phyloP scores from a whole-genome alignment of 2,113 vertebrate species.

The Taurulus bubalis region DNA sequence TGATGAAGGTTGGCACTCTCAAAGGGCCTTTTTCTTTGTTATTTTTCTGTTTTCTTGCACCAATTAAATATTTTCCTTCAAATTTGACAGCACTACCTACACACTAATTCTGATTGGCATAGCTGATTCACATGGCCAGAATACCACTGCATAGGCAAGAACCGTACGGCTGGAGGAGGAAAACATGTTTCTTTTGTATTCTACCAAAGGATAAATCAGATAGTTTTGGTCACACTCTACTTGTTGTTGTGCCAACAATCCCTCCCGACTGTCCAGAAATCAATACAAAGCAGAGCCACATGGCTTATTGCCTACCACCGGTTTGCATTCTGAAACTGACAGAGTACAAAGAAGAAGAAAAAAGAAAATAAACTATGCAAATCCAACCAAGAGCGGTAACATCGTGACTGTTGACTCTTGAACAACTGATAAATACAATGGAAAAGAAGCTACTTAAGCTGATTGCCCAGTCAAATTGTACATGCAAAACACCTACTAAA shows the following conservation, averaged over 20 bases:
- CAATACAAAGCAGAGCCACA: constrained; percentile 9
- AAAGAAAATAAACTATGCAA: not conserved
- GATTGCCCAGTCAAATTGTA: constrained; percentile 10
- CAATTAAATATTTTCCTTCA: not conserved
- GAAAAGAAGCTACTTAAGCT: not conserved
- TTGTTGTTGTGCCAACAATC: constrained; percentile 26
- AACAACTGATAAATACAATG: not conserved
- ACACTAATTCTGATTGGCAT: not conserved
- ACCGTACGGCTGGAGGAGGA: not conserved
- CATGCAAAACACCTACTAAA: not conserved
- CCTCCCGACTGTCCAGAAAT: constrained; percentile 1
- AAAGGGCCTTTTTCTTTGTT: not conserved
- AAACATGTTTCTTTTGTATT: constrained; percentile 9
- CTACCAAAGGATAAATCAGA: not conserved
- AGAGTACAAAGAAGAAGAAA: not conserved
- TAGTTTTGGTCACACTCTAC: not conserved
- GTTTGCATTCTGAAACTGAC: not conserved
- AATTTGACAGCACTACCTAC: not conserved
- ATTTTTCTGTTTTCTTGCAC: constrained; percentile 1
- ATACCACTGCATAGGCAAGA: not conserved
- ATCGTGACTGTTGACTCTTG: not conserved
- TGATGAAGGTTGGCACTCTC: not conserved
- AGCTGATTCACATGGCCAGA: constrained; percentile 1
- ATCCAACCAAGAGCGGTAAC: constrained; percentile 7
- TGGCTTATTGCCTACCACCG: not conserved